Evolutionary conservation across 2,797 vertebrate genomes (phyloP), one percentile per base, ranked within the genome.

Genomic region (Pangasius mekongensis): DNA sequence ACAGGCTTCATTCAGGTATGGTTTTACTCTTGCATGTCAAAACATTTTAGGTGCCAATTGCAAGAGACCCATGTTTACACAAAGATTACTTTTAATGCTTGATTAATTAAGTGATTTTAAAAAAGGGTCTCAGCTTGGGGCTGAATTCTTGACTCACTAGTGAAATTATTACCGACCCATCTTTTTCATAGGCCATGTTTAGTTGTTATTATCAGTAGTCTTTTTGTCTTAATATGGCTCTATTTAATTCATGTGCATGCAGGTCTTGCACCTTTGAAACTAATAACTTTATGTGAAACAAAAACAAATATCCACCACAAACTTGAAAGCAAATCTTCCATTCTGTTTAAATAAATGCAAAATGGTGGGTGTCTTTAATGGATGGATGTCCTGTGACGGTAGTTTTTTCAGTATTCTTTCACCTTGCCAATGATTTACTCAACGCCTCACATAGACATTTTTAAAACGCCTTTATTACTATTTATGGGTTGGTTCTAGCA

Each of bases 1-100:
- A 95, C 94, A 95, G 95, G 93, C 93, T 95, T 94, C 95, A 96
- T 96, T 96, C 95, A 96, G 96, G 95, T 96, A 92, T 91, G 93
- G 93, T 94, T 95, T 95, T 95, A 92, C 92, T 94, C 92, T 93
- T 94, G 94, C 93, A 94, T 95, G 93, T 91, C 87, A 93, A 87
- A 91, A 89, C 60, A 88, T 90, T 90, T 76, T 87, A 91, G 91
- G 91, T 94, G 93, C 92, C 94, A 93, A 93, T 91, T 93, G 92
- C 92, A 93, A 94, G 92, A 95, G 91, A 95, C 94, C 91, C 94
- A 94, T 94, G 95, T 96, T 96, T 96, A 95, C 94, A 95, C 87
- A 93, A 93, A 93, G 87, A 92, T 90, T 91, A 90, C 85, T 90
- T 90, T 92, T 88, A 85, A 91, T 86, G 88, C 81, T 87, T 91